Evolutionary conservation across 2,797 vertebrate species (phyloP), one percentile per base, ranked within the genome.

Genomic region (Glyptemys insculpta): DNA sequence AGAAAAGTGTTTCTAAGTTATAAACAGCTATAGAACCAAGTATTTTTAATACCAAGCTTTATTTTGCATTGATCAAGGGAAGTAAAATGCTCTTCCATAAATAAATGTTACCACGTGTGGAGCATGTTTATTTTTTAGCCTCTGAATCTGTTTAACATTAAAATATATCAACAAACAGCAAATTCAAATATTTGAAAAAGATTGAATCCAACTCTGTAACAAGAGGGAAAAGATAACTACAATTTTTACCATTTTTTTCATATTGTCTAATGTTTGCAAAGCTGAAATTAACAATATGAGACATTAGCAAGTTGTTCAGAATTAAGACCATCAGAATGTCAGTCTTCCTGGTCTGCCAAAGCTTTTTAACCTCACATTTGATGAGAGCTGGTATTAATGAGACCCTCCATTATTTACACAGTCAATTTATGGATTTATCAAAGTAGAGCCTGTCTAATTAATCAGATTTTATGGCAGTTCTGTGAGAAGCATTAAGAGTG

Each of bases 381-480:
- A 86, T 53, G 54, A 94, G 23, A 41, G 8, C 37, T 90, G 81
- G 81, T 57, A 54, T 54, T 96, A 90, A 94, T 93, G 91, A 87
- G 88, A 78, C 25, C 16, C 82, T 86, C 21, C 90, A 53, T 91
- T 95, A 89, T 80, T 94, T 93, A 92, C 86, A 21, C 53, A 78
- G 37, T 93, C 81, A 86, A 21, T 89, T 54, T 53, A 59, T 29
- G 79, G 47, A 37, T 27, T 85, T 90, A 41, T 83, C 62, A 91
- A 62, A 49, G 85, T 88, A 54, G 19, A 92, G 52, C 53, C n/a
- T 56, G 57, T 54, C 50, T 88, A 86, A 87, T 91, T 91, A 91
- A 83, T 74, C 59, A 95, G 85, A 90, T 89, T 91, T 93, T 65
- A 72, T 81, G 52, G 82, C 57, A 52, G 41, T 86, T 95, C 65